These are phyloP conservation scores for Gobio gobio DNA, from an alignment of 2,113 vertebrate species.

Conservation along the genomic window DNA sequence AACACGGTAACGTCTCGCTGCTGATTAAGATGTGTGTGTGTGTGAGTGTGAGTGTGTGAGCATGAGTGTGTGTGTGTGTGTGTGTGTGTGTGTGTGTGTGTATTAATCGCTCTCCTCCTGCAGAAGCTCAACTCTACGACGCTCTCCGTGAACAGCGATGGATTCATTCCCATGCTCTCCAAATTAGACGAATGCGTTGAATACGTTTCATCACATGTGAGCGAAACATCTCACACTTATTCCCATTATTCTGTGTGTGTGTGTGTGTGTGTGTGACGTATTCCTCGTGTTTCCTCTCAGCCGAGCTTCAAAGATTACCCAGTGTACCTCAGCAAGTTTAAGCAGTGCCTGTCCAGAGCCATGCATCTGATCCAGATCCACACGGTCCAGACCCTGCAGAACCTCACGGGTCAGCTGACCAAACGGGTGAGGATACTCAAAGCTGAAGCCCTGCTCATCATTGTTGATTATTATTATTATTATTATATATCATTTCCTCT, in stretches of 20 bases:
- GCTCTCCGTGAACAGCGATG: conserved; percentile 95
- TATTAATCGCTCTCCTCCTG: conserved; percentile 36
- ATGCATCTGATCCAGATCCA: conserved; percentile 95
- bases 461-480: too few species aligned
- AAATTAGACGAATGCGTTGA: conserved; percentile 96
- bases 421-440: conserved; percentile 82
- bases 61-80: not conserved
- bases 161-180: conserved; percentile 95
- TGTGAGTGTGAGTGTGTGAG: too few species aligned
- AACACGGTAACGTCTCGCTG: conserved; percentile 81
- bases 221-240: conserved; percentile 58
- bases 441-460: not conserved
- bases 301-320: conserved; percentile 97
- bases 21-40: not conserved
- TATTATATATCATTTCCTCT: not conserved
- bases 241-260: too few species aligned
- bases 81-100: too few species aligned
- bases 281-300: conserved; percentile 71
- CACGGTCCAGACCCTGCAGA: conserved; percentile 91
- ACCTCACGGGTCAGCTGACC: conserved; percentile 90
- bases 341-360: conserved; percentile 96
- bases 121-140: conserved; percentile 96
- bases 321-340: conserved; percentile 91
- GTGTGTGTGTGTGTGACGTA: too few species aligned
- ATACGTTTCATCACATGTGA: conserved; percentile 95